Percentiles rank a stretch among this genome's conserved stretches.
Conservation (phyloP, 2,888 invertebrate species). For the Diloba caeruleocephala region DNA sequence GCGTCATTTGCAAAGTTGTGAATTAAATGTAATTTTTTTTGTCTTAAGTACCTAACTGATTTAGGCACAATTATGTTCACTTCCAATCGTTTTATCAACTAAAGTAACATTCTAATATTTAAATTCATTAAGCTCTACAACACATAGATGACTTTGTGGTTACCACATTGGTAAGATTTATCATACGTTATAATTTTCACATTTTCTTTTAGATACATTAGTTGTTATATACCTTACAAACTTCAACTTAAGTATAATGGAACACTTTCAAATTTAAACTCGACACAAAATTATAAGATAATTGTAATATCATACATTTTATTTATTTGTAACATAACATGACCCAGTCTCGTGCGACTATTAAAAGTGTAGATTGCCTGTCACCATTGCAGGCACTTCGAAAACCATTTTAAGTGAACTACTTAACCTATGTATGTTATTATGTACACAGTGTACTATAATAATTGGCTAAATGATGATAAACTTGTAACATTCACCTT, state of each 20-base stretch:
- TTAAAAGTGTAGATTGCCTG: conserved; percentile 56
- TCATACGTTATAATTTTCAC: conserved; percentile 36
- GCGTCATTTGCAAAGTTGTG: conserved; percentile 33
- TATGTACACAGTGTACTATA: conserved; percentile 80
- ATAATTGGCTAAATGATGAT: conserved; percentile 77
- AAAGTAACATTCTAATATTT: conserved; percentile 54
- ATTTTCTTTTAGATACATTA: conserved; percentile 45
- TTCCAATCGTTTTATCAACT: conserved; percentile 53
- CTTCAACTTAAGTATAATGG: conserved; percentile 50
- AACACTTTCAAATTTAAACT: conserved; percentile 56
- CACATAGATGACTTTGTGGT: conserved; percentile 48
- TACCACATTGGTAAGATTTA: conserved; percentile 43
- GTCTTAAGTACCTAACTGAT: conserved; percentile 61
- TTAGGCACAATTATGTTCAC: conserved; percentile 62
- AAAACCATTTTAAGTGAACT: conserved; percentile 74
- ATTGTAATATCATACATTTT: conserved; percentile 65
- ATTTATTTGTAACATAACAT: conserved; percentile 59
- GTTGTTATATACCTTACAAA: conserved; percentile 54
- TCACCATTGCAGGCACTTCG: conserved; percentile 57
- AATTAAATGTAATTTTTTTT: conserved; percentile 30
- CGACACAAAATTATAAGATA: conserved; percentile 61
- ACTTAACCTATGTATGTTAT: conserved; percentile 74
- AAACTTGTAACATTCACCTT: conserved; percentile 78
- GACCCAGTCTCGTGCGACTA: conserved; percentile 54
- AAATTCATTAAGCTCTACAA: conserved; percentile 60